Base-by-base conservation (phyloP, 64 coral and sea anemone genomes). In the Stichodactyla mertensii region DNA sequence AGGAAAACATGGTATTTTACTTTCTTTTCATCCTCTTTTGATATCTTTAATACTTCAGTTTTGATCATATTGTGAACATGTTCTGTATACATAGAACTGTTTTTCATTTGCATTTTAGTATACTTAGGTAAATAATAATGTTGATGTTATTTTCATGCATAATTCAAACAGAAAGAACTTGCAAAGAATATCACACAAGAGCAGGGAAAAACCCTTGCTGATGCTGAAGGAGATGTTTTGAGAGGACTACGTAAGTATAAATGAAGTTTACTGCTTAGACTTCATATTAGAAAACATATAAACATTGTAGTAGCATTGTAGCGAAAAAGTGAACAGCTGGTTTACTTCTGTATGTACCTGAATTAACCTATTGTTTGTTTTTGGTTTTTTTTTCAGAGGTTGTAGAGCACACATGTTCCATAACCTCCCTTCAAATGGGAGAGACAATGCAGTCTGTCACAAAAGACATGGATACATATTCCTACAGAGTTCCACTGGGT, bases 381-480 rank as follows among this genome's bases (percentile, higher is more conserved):
- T 82, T n/a, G 24, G 13, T 27, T 2, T 77, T 82, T 20, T 57
- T 86, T 91, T 8, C 78, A 99, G 97, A 99, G 97, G 97, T 99
- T 61, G 97, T 99, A 26, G 97, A 99, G 59, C 97, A 99, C 90
- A 91, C 97, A 26, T 99, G 97, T 31, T 99, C 97, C 10, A 88
- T 99, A 13, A 99, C 97, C 8, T 88, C 97, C 12, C 82, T 99
- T 24, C 97, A 99, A 70, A 92, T 99, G 93, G 97, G 97, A 57
- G 97, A 99, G 85, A 99, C 97, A 82, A 89, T 99, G 86, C 86
- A 93, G 4, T 89, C 91, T 52, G 89, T 99, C 9, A 99, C 97
- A 53, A 92, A 99, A 84, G 97, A 99, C 71, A 99, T 99, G 97
- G 97, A 99, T 57, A 99, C 93, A 7, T 99, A 95, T 78, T 99